Conservation (phyloP, 2,113 vertebrate genomes). For the Alaudala cheleensis region DNA sequence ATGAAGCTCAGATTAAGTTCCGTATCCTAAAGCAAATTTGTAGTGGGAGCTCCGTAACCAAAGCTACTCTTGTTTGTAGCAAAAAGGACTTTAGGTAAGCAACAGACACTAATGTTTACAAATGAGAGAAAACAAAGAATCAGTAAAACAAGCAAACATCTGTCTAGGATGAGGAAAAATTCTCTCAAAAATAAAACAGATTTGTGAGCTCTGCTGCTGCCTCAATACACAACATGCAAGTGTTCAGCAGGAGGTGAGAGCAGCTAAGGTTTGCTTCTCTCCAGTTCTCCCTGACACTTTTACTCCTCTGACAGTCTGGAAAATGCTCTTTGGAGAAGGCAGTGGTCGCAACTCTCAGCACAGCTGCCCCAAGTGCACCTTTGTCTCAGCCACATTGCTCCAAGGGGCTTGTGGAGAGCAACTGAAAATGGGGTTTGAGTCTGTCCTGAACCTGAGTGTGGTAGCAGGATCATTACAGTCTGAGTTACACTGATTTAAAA, state of each 20-base stretch:
- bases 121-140: background rate
- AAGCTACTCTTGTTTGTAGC: background rate
- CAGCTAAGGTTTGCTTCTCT: background rate
- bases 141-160: background rate
- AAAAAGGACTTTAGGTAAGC: background rate
- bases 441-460: background rate
- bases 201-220: background rate
- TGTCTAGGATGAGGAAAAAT: background rate
- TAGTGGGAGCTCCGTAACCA: background rate
- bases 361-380: background rate
- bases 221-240: background rate
- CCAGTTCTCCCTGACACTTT: background rate
- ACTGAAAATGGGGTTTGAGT: background rate
- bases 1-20: background rate
- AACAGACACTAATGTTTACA: background rate
- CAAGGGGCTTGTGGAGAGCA: background rate
- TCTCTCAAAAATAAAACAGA: background rate
- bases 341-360: background rate
- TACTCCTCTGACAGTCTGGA: background rate
- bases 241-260: background rate
- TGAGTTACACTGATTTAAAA: background rate
- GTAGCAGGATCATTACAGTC: background rate
- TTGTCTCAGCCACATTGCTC: background rate
- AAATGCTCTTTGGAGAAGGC: background rate
- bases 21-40: background rate